phyloP scores from a whole-genome alignment of 2,888 invertebrate genomes.

The Horisme vitalbata region DNA sequence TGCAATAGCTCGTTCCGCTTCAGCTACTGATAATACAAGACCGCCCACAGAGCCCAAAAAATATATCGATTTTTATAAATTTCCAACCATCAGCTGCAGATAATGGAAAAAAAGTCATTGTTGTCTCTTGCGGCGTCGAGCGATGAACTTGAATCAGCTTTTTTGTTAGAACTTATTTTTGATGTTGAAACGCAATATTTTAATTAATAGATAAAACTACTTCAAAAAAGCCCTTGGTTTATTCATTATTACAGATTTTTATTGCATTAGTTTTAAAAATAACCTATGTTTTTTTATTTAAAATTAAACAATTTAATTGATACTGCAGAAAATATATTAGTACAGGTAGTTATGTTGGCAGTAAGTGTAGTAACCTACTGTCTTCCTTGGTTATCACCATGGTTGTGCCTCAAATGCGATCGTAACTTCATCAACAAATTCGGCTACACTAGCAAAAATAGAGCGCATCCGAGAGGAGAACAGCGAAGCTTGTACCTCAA shows the following conservation, averaged over 20 bases:
- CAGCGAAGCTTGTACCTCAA: too few species aligned
- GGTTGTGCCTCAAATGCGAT: too few species aligned
- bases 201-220: slow-evolving; percentile 23
- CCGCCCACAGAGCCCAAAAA: slow-evolving; percentile 33
- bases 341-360: too few species aligned
- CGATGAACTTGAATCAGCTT: slow-evolving; percentile 34
- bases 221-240: slow-evolving; percentile 14
- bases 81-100: slow-evolving; percentile 51
- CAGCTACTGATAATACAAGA: slow-evolving; percentile 26
- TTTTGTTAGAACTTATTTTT: slow-evolving; percentile 31
- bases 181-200: slow-evolving; percentile 23
- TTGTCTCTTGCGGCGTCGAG: slow-evolving; percentile 36
- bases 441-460: too few species aligned
- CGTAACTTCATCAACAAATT: too few species aligned
- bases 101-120: slow-evolving; percentile 60
- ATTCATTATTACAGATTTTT: slow-evolving; percentile 6
- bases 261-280: slow-evolving; percentile 5
- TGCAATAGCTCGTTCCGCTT: slow-evolving; percentile 27
- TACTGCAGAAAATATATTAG: too few species aligned
- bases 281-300: too few species aligned
- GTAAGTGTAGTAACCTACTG: too few species aligned
- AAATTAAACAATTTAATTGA: too few species aligned
- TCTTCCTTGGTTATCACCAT: too few species aligned
- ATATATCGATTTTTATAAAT: slow-evolving; percentile 48
- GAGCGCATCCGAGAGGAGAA: too few species aligned